Base-by-base conservation (phyloP, 2,888 invertebrate species). In the Heteromyza rotundicornis region DNA sequence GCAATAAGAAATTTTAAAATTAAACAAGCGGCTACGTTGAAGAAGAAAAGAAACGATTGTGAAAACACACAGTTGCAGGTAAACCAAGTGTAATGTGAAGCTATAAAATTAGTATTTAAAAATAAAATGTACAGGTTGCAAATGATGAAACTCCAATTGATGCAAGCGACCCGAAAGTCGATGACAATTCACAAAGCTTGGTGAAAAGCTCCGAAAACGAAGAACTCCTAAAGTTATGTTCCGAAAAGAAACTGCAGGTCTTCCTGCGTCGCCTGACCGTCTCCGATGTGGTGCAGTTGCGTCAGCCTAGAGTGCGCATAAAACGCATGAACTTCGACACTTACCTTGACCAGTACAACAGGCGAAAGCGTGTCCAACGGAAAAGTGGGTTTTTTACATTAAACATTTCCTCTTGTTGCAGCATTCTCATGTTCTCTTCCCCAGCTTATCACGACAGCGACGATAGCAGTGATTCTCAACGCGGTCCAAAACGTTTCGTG, bases 251-350 rank as follows among this genome's bases (percentile, higher is more conserved):
- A 55, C 20, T 60, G 7, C 19, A 57, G 7, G 62, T 66, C 5
- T 27, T 27, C 19, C n/a, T 66, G 36, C 53, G 57, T 20, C 32
- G 63, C n/a, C 27, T 66, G 23, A 62, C 36, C 19, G 62, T 64
- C 14, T 12, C 62, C 2, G 70, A 71, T 59, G 49, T 65, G 14
- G 56, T 10, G 2, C 44, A 19, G 20, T 53, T 71, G 36, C 63
- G 70, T 1, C 70, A 71, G 20, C 70, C 70, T n/a, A 67, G 55
- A 49, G 59, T 71, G 1, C 59, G 57, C 44, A 20, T 71, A 17
- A 60, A 61, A 23, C 66, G 70, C 10, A 27, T 68, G 1, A 52
- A 56, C 47, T 27, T 55, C n/a, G 65, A 56, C 14, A 47, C 56
- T 2, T 58, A 56, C 16, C 1, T n/a, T n/a, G n/a, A n/a, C n/a